Evolutionary conservation across 2,888 invertebrate genomes (phyloP), one percentile per base, ranked within the genome.

Genomic region (Brassicogethes aeneus): DNA sequence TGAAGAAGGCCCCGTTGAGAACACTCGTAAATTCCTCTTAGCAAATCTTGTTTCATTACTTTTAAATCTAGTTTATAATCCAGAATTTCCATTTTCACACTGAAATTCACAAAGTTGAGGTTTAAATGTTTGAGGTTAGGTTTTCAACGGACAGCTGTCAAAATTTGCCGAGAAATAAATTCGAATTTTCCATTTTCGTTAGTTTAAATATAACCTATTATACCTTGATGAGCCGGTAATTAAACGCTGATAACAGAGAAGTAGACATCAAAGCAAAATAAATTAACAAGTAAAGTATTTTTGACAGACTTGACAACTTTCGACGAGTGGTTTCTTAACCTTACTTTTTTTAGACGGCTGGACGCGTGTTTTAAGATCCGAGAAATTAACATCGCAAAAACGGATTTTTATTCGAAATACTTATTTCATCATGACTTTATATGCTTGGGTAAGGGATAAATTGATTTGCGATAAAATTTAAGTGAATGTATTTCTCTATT

Each of bases 1-100:
- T 91, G 83, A 47, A 78, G 68, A 37, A 93, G 70, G 23, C 92
- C 88, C 39, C 92, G 76, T 56, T 84, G 80, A 14, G 79, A 79
- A 64, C 90, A 89, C 69, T 89, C 85, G 17, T 68, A 65, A 48
- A 85, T 78, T 5, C 80, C 82, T 46, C 66, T 64, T 15, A 79
- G 67, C 47, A 85, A 64, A 57, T 85, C 83, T 17, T 65, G 60
- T 62, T 85, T 85, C 31, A 85, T 73, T 53, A 74, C 70, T 41
- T 73, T 71, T 41, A 83, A 65, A 59, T 80, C 74, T 41, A 79
- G 40, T 48, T 60, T 62, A 23, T 57, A 45, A 23, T 56, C 55
- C 5, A 35, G 16, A 12, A 7, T n/a, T 30, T 50, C 50, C 50
- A 50, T 50, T 39, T 17, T 37, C 23, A 10, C 23, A 10, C 5